Conservation (phyloP, 2,888 invertebrate species). For the Ctenicera cuprea region DNA sequence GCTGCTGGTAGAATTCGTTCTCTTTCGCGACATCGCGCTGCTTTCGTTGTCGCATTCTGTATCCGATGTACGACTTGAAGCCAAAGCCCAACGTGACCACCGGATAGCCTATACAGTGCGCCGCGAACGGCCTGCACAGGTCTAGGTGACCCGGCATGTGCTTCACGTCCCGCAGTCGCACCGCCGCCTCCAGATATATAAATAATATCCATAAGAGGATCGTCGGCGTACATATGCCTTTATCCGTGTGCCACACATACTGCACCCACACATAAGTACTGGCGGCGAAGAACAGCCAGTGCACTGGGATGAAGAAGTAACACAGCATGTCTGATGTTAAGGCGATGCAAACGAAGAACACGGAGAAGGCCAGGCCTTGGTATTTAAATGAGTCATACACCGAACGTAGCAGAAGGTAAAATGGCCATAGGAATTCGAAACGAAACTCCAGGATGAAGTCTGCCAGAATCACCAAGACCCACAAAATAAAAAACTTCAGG, state of each 20-base stretch:
- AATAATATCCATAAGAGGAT: slow-evolving; percentile 95
- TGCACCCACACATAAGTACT: slow-evolving; percentile 99
- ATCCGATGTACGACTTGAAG: slow-evolving; percentile 94
- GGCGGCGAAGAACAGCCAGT: slow-evolving; percentile 98
- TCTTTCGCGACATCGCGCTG: slow-evolving; percentile 96
- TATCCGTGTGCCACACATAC: slow-evolving; percentile 98
- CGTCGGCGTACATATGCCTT: slow-evolving; percentile 94
- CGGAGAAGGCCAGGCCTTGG: slow-evolving; percentile 98
- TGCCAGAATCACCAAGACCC: slow-evolving; percentile 95
- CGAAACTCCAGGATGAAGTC: slow-evolving; percentile 99
- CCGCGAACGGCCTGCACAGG: slow-evolving; percentile 96
- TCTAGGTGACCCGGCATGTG: slow-evolving; percentile 91
- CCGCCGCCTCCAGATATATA: slow-evolving; percentile 95
- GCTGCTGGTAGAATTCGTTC: slow-evolving; percentile 95
- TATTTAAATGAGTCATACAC: slow-evolving; percentile 98
- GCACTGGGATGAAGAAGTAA: slow-evolving; percentile 98
- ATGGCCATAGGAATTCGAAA: slow-evolving; percentile 99
- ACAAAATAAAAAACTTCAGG: slow-evolving; percentile 95
- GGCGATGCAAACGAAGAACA: slow-evolving; percentile 98
- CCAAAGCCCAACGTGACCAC: slow-evolving; percentile 97
- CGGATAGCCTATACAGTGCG: slow-evolving; percentile 93
- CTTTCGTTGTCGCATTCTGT: slow-evolving; percentile 91
- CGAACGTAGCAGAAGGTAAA: slow-evolving; percentile 96
- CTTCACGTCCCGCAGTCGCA: slow-evolving; percentile 88
- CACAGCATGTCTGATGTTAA: slow-evolving; percentile 99